Evolutionary conservation across 1,140 invertebrate species (phyloP), one percentile per base, ranked within the genome.

Genomic region (Pemphigus obesinymphae): DNA sequence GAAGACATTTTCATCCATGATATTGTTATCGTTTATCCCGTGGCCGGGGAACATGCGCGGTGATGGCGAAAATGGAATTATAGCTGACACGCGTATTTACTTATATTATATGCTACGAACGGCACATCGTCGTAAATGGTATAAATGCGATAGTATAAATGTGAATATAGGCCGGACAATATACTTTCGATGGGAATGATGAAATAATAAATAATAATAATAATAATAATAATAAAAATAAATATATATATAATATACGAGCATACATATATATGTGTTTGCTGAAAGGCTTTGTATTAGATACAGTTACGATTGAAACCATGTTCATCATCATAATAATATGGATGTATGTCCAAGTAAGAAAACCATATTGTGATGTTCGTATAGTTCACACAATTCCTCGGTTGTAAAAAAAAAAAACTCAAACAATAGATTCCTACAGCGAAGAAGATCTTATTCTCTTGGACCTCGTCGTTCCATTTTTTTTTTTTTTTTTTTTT

Each of bases 391-490:
- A 73, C 70, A 73, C 43, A 50, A 31, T 37, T 73, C 29, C 26
- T 10, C 70, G 13, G 70, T 50, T 48, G 70, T 73, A 73, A 31
- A 48, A 34, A 61, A 61, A 61, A 34, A 63, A 31, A 73, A 50
- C 23, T 45, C 68, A 45, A 73, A 73, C 70, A 73, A 73, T 73
- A 73, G 70, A 50, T 31, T 73, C 70, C 70, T 50, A 73, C 43
- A n/a, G 70, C 8, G 43, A 73, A 50, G 43, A 73, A 31, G 17
- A 73, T 73, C 8, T 31, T 50, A 73, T 73, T 73, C 70, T 73
- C n/a, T 73, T 31, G 70, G 17, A 73, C 26, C 26, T 31, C 8
- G 1, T 50, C 43, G n/a, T 45, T 50, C 29, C 43, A 17, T 73
- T 40, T 61, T 15, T 8, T 55, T 4, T n/a, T n/a, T n/a, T 23